Percentiles rank a stretch among this genome's conserved stretches.
phyloP scores from a whole-genome alignment of 1,140 invertebrate genomes.

The Bombus affinis region DNA sequence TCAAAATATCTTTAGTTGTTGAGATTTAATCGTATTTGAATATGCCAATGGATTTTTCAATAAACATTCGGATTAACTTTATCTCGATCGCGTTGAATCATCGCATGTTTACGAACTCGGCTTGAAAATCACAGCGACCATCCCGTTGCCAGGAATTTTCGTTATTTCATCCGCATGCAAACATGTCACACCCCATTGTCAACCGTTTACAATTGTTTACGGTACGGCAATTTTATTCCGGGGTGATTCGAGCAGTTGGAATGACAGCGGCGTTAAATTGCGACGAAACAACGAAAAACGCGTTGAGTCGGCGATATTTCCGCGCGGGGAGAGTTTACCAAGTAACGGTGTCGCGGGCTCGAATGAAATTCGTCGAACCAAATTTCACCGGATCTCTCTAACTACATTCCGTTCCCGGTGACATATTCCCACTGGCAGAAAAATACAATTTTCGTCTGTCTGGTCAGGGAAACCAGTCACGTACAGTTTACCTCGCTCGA shows the following conservation, averaged over 20 bases:
- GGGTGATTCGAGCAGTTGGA: neutral
- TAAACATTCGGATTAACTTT: neutral
- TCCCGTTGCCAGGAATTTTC: neutral
- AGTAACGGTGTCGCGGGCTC: neutral
- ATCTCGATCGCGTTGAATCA: neutral
- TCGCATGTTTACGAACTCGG: neutral
- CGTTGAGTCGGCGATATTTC: neutral
- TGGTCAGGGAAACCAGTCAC: conserved; percentile 43
- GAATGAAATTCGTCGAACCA: conserved; percentile 1
- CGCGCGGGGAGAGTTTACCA: neutral
- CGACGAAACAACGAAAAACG: neutral
- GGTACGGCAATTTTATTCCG: neutral
- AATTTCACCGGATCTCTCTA: conserved; percentile 25
- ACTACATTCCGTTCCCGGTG: conserved; percentile 19
- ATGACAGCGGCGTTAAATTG: neutral
- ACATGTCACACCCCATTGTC: neutral
- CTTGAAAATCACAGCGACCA: neutral
- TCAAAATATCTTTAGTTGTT: neutral
- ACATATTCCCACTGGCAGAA: conserved; percentile 29
- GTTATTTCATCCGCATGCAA: neutral
- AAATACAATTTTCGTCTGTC: conserved; percentile 35
- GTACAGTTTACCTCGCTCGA: conserved; percentile 36
- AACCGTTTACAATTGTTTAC: neutral
- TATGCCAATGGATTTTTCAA: neutral
- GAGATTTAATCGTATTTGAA: neutral